Percentiles rank a stretch among this genome's conserved stretches.
phyloP scores from a whole-genome alignment of 2,888 invertebrate species.

The Hololepta plana region DNA sequence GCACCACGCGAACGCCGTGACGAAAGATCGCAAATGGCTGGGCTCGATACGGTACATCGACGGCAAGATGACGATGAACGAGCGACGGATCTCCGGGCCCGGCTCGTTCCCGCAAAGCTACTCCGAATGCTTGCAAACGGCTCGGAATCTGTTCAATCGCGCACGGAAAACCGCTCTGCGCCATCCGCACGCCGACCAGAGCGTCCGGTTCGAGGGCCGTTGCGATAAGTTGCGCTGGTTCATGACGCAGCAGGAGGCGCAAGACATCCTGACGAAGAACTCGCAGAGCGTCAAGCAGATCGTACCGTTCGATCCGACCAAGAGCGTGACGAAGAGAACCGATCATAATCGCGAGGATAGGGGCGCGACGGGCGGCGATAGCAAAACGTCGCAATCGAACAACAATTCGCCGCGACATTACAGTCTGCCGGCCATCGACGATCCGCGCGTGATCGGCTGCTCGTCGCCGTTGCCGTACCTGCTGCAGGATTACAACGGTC shows the following conservation, averaged over 20 bases:
- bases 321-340: slow-evolving; percentile 15
- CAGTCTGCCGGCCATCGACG: slow-evolving; percentile 49
- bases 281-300: slow-evolving; percentile 60
- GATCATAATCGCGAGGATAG: slow-evolving; percentile 11
- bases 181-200: slow-evolving; percentile 55
- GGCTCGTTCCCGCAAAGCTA: slow-evolving; percentile 56
- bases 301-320: slow-evolving; percentile 50
- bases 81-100: slow-evolving; percentile 51
- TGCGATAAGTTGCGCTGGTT: slow-evolving; percentile 69
- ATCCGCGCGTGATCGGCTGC: slow-evolving; percentile 24
- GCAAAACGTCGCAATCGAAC: slow-evolving; percentile 28
- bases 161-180: slow-evolving; percentile 61
- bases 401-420: slow-evolving; percentile 45
- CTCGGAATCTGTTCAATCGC: slow-evolving; percentile 57
- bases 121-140: slow-evolving; percentile 61
- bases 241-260: slow-evolving; percentile 75
- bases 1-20: slow-evolving; percentile 59
- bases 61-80: slow-evolving; percentile 57
- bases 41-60: slow-evolving; percentile 46
- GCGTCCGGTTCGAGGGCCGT: slow-evolving; percentile 47
- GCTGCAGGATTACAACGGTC: slow-evolving; percentile 21
- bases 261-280: slow-evolving; percentile 51
- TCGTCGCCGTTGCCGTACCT: slow-evolving; percentile 26
- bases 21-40: slow-evolving; percentile 69
- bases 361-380: slow-evolving; percentile 9